Percentiles rank a stretch among this genome's conserved stretches.
Evolutionary conservation across 2,797 vertebrate genomes (phyloP).

Genomic region (Tarsius wallacei): DNA sequence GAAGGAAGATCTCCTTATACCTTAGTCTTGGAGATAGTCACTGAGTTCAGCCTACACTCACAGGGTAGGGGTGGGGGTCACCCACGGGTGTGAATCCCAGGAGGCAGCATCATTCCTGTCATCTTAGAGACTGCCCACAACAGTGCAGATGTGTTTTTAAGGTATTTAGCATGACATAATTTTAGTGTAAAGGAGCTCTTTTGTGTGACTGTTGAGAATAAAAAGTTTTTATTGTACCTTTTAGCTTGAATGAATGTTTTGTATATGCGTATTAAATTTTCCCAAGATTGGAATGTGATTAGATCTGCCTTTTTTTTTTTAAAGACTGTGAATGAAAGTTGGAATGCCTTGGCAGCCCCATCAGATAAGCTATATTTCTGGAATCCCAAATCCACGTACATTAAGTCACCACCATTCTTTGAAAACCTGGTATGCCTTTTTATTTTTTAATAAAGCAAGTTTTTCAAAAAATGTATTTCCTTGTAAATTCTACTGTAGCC

Average conservation of each 20-base stretch:
- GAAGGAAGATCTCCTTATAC: background rate
- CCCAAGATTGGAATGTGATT: slow-evolving; percentile 1
- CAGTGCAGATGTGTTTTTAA: background rate
- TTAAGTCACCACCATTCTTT: slow-evolving; percentile 99
- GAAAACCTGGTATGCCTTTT: slow-evolving; percentile 94
- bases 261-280: slow-evolving; percentile 29
- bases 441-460: slow-evolving; percentile 44
- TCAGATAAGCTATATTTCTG: slow-evolving; percentile 96
- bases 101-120: background rate
- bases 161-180: background rate
- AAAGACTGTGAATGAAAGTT: slow-evolving; percentile 96
- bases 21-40: background rate
- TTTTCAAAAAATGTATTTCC: slow-evolving; percentile 13
- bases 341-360: slow-evolving; percentile 96
- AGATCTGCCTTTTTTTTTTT: background rate
- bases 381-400: slow-evolving; percentile 98
- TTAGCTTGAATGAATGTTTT: slow-evolving; percentile 30
- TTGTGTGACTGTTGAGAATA: background rate
- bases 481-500: background rate
- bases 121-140: background rate
- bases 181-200: background rate
- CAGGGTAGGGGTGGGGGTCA: background rate
- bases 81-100: background rate
- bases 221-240: background rate
- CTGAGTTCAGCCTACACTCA: background rate